A percentile compares a stretch with the other conserved stretches of the same genome.
These are phyloP conservation scores for Alaudala cheleensis DNA, from an alignment of 2,113 vertebrate species.

Conservation along the genomic window DNA sequence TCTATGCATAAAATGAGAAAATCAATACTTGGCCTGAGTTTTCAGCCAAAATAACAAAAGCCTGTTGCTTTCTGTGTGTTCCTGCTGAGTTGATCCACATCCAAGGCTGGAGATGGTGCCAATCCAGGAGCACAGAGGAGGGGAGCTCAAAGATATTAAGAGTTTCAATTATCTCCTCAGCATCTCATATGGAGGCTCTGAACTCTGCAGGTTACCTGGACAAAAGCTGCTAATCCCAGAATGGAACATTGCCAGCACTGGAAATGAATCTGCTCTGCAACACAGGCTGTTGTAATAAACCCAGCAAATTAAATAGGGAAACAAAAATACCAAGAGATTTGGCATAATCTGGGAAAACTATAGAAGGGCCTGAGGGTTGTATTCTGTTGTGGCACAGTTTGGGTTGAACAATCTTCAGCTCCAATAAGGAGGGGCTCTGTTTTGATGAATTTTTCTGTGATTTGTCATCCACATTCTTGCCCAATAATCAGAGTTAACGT, in stretches of 20 bases:
- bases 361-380: background rate
- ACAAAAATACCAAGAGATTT: background rate
- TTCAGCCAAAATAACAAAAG: background rate
- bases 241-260: background rate
- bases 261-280: background rate
- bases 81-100: background rate
- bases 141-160: background rate
- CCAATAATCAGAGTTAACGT: background rate
- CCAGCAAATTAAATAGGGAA: background rate
- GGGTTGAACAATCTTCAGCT: background rate
- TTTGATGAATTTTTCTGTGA: background rate
- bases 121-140: background rate
- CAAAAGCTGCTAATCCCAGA: slow-evolving; percentile 1
- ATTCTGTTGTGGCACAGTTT: background rate
- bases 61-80: background rate
- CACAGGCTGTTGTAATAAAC: background rate
- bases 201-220: slow-evolving; percentile 17
- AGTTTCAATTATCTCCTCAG: slow-evolving; percentile 9
- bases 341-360: background rate
- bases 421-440: background rate
- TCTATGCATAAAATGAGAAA: background rate
- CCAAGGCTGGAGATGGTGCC: background rate
- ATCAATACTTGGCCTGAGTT: background rate
- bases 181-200: background rate
- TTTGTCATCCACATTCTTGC: background rate